A percentile compares a stretch with the other conserved stretches of the same genome.
phyloP scores from a whole-genome alignment of 2,113 vertebrate genomes.

The Oncorhynchus clarkii region DNA sequence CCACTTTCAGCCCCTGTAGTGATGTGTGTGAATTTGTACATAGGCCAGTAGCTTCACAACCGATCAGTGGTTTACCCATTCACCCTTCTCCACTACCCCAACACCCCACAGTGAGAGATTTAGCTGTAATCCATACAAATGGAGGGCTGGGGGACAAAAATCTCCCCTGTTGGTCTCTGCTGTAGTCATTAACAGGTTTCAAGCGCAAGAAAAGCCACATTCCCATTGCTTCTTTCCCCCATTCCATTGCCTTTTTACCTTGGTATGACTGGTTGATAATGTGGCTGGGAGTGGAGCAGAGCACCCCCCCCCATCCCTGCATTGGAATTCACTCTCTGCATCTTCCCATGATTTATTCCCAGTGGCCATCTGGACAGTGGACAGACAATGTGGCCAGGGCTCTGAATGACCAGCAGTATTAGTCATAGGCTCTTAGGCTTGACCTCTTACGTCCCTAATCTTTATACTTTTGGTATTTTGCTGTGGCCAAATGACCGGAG shows the following conservation, averaged over 20 bases:
- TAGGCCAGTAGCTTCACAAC: neutral
- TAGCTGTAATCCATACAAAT: neutral
- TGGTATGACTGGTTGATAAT: neutral
- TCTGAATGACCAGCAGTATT: slow-evolving; percentile 71
- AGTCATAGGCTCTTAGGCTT: slow-evolving; percentile 84
- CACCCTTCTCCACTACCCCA: neutral
- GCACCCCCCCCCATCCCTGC: slow-evolving; percentile 13
- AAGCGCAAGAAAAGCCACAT: neutral
- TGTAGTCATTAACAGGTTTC: neutral
- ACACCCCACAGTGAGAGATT: neutral
- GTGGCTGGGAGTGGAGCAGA: slow-evolving; percentile 32
- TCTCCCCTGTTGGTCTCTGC: neutral
- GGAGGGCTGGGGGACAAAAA: neutral
- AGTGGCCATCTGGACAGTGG: slow-evolving; percentile 72
- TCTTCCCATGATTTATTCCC: slow-evolving; percentile 72
- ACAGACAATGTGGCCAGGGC: slow-evolving; percentile 65
- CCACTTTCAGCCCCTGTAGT: neutral
- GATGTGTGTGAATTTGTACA: neutral
- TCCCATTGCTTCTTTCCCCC: neutral
- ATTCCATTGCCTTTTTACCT: neutral
- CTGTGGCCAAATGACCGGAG: slow-evolving; percentile 61
- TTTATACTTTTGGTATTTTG: slow-evolving; percentile 67
- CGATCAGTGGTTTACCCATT: neutral
- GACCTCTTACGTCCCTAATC: slow-evolving; percentile 71
- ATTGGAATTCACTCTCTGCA: neutral